These are phyloP conservation scores for Geophilus truncorum DNA, from an alignment of 2,888 invertebrate genomes.

Conservation along the genomic window DNA sequence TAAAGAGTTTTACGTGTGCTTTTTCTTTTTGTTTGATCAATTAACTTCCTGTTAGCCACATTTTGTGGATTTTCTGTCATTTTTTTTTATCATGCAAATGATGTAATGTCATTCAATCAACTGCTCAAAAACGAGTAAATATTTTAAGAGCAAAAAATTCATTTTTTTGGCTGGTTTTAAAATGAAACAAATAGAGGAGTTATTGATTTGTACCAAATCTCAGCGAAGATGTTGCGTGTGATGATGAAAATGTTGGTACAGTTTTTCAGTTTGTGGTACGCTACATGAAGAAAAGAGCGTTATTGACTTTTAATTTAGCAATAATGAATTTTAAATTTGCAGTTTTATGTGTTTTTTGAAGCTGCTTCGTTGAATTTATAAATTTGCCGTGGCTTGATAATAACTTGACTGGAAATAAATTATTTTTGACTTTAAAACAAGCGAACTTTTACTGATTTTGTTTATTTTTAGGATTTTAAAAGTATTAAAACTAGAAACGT, in stretches of 20 bases:
- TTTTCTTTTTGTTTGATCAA: background rate
- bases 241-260: background rate
- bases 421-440: background rate
- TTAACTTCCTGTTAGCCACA: background rate
- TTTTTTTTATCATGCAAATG: constrained; percentile 5
- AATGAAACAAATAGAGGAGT: background rate
- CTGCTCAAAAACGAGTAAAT: background rate
- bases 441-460: background rate
- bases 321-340: constrained; percentile 9
- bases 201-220: constrained; percentile 17
- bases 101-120: background rate
- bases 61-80: background rate
- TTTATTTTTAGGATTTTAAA: background rate
- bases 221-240: background rate
- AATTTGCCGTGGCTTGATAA: background rate
- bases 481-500: background rate
- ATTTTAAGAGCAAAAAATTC: background rate
- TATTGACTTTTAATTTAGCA: background rate
- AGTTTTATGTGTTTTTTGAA: background rate
- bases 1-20: background rate
- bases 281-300: background rate
- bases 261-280: background rate
- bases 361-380: background rate
- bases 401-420: background rate
- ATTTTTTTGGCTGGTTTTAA: background rate